Base-by-base conservation (phyloP, 1,140 invertebrate species). In the Carcinoscorpius rotundicauda region DNA sequence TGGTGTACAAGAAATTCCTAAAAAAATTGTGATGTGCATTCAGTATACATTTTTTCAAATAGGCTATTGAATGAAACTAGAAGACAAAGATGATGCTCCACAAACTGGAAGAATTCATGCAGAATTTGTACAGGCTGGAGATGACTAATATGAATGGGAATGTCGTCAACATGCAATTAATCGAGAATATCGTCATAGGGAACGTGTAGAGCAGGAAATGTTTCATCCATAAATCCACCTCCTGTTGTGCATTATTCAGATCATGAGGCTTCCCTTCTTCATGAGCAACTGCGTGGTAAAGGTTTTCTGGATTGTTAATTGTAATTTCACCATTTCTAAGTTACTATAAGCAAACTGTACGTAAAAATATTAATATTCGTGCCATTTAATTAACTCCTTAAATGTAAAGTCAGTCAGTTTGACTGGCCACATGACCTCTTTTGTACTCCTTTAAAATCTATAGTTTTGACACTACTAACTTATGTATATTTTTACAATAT, bases 101-200 rank as follows among this genome's bases (percentile, higher is more conserved):
- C 89, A 91, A 75, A 91, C 86, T 72, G 91, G 91, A 1, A 84
- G 91, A 72, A 78, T 97, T n/a, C 92, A 97, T 79, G 92, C 96
- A 2, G 93, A 97, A 77, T 97, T 91, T 82, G 93, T 93, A 62
- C 78, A 91, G 82, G 93, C 92, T n/a, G 81, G 91, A 59, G 92
- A 96, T 75, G 93, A 96, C 79, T 87, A 93, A 73, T 90, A 89
- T 72, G 92, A 97, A 74, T 94, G 84, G 82, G 92, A 96, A 75
- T 93, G 89, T 71, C 83, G 85, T 67, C 88, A 93, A 76, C 77
- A 90, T 55, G 86, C 88, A 71, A 71, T 91, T 64, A 85, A 89
- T 72, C 78, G 90, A 59, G 88, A 93, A 74, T 84, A 87, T 73
- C 79, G 89, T 10, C 90, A 93, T 72, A 77, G 87, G 48, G 87